Evolutionary conservation across 2,888 invertebrate genomes (phyloP), one percentile per base, ranked within the genome.

Genomic region (Drosophila recens): DNA sequence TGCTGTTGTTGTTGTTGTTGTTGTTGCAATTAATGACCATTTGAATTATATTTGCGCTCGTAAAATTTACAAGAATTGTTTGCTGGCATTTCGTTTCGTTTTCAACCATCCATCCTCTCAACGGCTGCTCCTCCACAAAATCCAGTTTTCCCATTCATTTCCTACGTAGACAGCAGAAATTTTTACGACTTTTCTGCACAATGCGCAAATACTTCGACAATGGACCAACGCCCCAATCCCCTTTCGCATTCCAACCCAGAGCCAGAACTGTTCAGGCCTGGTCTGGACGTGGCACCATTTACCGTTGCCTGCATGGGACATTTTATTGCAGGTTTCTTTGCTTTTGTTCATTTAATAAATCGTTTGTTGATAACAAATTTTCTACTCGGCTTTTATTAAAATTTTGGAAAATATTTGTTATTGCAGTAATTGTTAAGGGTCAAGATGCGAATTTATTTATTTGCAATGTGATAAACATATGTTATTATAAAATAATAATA

Each of bases 31-130:
- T 91, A 90, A 90, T 90, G 89, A 75, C 75, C 85, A 89, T 90
- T 91, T 90, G 89, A 90, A 90, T 90, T 91, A 90, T 90, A 90
- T 91, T 90, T 90, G 87, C 81, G 87, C 85, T 90, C 90, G 85
- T 91, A 91, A 90, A 90, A 87, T 90, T 90, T 90, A 90, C 89
- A 91, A 88, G 89, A 90, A 89, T 87, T 87, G 78, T 84, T 81
- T 78, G 82, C 77, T 74, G 56, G 63, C 73, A 77, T 74, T 78
- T 65, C 62, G 45, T 58, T 62, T 65, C 62, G 45, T 58, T 62
- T 46, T 40, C 56, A n/a, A 20, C 33, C 66, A 38, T 43, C 43
- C 62, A 38, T 43, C 43, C 62, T 49, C 36, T 33, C 38, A 52
- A 8, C 27, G 38, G 58, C 53, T 51, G 45, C 48, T 52, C 46